Percentiles rank a stretch among this genome's conserved stretches.
These are phyloP conservation scores for Pristionchus japonicus DNA, from an alignment of 2,888 invertebrate species.

Conservation along the genomic window DNA sequence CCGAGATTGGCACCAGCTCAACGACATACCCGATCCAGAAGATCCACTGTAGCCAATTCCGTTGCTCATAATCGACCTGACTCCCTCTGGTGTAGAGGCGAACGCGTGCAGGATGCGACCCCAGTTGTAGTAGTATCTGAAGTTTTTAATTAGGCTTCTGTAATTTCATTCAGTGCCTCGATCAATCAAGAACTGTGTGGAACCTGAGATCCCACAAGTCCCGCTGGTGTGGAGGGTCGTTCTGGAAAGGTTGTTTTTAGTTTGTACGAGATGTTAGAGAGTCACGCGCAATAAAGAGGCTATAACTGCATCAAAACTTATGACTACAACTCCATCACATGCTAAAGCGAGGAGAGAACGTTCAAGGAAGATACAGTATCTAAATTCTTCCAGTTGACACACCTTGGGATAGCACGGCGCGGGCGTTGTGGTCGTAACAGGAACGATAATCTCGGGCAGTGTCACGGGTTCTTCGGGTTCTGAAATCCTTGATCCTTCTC, in stretches of 20 bases:
- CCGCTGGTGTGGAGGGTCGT: not conserved
- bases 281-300: too few species aligned
- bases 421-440: not conserved
- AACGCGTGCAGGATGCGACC: not conserved
- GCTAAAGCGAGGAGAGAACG: too few species aligned
- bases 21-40: not conserved
- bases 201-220: not conserved
- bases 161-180: too few species aligned
- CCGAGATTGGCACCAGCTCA: too few species aligned
- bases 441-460: not conserved
- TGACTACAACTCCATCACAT: too few species aligned
- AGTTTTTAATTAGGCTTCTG: not conserved
- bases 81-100: not conserved
- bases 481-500: too few species aligned
- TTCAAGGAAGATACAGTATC: not conserved
- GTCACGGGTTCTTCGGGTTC: not conserved
- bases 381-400: not conserved
- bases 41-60: not conserved
- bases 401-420: not conserved
- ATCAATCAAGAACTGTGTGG: too few species aligned
- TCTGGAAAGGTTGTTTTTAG: not conserved
- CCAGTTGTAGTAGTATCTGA: not conserved
- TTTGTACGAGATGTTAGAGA: too few species aligned
- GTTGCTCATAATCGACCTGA: not conserved
- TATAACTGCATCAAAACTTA: too few species aligned